These are phyloP conservation scores for Parazoanthus darwini DNA, from an alignment of 92 coral and sea anemone species.

Conservation along the genomic window DNA sequence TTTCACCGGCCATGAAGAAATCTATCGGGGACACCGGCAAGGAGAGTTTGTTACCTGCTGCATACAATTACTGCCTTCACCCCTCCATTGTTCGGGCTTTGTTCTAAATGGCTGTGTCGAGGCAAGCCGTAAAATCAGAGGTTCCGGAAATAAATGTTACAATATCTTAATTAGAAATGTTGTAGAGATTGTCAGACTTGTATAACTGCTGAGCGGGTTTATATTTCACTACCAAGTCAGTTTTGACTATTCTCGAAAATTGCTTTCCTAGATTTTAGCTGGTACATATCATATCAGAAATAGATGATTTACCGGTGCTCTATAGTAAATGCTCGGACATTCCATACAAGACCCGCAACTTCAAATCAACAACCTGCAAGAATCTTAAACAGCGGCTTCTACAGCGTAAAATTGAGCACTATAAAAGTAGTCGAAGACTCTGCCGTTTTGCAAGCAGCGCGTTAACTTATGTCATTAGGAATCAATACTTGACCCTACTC, in stretches of 20 bases:
- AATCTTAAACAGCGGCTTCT: slow-evolving; percentile 5
- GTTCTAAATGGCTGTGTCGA: background rate
- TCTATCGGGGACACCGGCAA: background rate
- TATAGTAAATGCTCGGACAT: background rate
- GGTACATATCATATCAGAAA: slow-evolving; percentile 29
- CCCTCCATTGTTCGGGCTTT: background rate
- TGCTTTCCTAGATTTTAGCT: background rate
- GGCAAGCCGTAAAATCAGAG: background rate
- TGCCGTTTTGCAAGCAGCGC: background rate
- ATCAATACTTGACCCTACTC: background rate
- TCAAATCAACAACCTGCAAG: slow-evolving; percentile 9
- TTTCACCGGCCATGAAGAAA: background rate
- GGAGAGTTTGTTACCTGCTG: background rate
- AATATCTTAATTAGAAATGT: no score
- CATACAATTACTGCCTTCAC: background rate
- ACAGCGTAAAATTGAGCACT: background rate
- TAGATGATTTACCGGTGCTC: slow-evolving; percentile 14
- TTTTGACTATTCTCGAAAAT: background rate
- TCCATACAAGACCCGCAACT: slow-evolving; percentile 27
- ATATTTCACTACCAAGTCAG: background rate
- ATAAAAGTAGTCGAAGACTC: background rate
- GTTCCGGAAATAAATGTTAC: background rate
- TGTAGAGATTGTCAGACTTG: background rate
- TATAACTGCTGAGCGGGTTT: background rate
- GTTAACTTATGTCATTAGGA: no score